Percentiles rank a stretch among this genome's conserved stretches.
These are phyloP conservation scores for Henricia sp. DNA, from an alignment of 53 echinoderm and acorn worm genomes.

Conservation along the genomic window DNA sequence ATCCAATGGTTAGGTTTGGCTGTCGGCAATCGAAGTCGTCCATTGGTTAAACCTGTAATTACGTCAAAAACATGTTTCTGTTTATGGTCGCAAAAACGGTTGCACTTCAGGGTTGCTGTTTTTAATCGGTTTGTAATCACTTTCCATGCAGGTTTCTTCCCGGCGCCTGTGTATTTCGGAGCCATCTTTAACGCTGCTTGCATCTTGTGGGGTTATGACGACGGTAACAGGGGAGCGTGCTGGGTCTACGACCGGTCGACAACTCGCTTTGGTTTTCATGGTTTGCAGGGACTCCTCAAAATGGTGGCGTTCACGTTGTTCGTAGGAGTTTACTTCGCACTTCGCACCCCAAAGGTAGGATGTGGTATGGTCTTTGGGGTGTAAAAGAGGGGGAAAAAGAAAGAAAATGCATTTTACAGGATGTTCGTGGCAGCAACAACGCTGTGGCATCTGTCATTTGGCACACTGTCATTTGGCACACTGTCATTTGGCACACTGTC, in stretches of 20 bases:
- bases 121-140: not conserved
- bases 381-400: too few relatives aligned
- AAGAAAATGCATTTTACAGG: too few relatives aligned
- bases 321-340: constrained; percentile 49
- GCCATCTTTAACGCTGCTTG: constrained; percentile 78
- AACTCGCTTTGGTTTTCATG: constrained; percentile 59
- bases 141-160: constrained; percentile 71
- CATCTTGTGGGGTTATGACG: constrained; percentile 59
- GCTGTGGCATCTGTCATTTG: too few relatives aligned
- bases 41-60: too few relatives aligned
- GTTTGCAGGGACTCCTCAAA: constrained; percentile 41
- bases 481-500: too few relatives aligned
- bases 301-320: constrained; percentile 22
- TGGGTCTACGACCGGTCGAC: constrained; percentile 63
- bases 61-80: too few relatives aligned
- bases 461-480: too few relatives aligned
- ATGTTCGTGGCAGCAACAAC: too few relatives aligned
- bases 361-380: too few relatives aligned
- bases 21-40: too few relatives aligned
- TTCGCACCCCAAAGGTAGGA: constrained; percentile 36
- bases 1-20: too few relatives aligned
- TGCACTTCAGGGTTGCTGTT: not conserved
- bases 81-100: too few relatives aligned
- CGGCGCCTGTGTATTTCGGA: constrained; percentile 78
- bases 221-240: constrained; percentile 66